Percentiles rank a stretch among this genome's conserved stretches.
Evolutionary conservation across 2,797 vertebrate species (phyloP).

Genomic region (Crocidura indochinensis): DNA sequence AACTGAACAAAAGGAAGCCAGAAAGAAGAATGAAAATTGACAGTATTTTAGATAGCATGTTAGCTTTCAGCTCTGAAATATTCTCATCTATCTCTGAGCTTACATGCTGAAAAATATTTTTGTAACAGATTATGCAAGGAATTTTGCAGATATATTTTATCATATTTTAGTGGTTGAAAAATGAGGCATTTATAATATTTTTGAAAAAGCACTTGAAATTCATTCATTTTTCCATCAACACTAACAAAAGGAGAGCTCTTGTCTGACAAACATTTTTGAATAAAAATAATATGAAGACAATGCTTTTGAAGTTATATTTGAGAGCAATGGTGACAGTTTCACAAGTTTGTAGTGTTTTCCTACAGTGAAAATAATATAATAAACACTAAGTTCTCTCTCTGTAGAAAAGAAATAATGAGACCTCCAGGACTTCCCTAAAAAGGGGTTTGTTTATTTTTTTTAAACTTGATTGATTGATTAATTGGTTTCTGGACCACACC

Average conservation of each 20-base stretch:
- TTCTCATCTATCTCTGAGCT: slow-evolving; percentile 46
- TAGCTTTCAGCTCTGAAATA: background rate
- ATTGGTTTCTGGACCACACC: too few relatives aligned
- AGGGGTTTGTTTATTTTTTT: too few relatives aligned
- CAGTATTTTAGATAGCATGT: background rate
- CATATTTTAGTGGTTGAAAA: slow-evolving; percentile 48
- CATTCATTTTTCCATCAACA: slow-evolving; percentile 21
- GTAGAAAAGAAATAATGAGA: background rate
- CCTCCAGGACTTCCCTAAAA: background rate
- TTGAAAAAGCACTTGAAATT: slow-evolving; percentile 14
- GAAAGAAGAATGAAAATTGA: slow-evolving; percentile 61
- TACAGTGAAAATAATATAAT: background rate
- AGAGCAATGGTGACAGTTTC: background rate
- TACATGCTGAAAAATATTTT: slow-evolving; percentile 29
- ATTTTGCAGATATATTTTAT: background rate
- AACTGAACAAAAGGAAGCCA: slow-evolving; percentile 31
- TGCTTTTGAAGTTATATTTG: background rate
- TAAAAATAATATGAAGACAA: slow-evolving; percentile 18
- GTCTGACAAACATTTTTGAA: slow-evolving; percentile 22
- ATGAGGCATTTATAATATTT: slow-evolving; percentile 43
- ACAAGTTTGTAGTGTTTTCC: background rate
- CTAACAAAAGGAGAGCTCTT: background rate
- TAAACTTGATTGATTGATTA: too few relatives aligned
- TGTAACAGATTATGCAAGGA: background rate
- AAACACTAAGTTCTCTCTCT: background rate